Evolutionary conservation across 2,113 vertebrate species (phyloP).

Genomic region (Bujurquina vittata): DNA sequence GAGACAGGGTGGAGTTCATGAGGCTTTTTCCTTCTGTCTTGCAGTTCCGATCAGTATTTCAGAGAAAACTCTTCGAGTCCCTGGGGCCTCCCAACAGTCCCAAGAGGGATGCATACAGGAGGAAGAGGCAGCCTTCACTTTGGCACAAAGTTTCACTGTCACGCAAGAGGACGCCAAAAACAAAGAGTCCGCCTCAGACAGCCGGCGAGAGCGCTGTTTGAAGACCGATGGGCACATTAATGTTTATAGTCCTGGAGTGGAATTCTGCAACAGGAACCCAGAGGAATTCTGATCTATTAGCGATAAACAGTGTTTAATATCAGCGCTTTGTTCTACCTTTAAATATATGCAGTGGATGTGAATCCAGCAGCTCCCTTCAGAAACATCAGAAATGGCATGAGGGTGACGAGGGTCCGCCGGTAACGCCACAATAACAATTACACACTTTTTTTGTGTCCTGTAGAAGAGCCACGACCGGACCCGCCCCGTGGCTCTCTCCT

Average conservation of each 20-base stretch:
- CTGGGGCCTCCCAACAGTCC: conserved; percentile 36
- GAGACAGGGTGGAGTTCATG: too few species aligned
- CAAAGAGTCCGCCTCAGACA: neutral
- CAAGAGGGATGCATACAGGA: conserved; percentile 42
- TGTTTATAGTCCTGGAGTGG: neutral
- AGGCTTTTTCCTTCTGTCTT: neutral
- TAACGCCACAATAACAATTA: neutral
- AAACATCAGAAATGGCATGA: neutral
- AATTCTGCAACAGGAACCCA: neutral
- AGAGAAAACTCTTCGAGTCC: conserved; percentile 42
- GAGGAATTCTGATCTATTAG: neutral
- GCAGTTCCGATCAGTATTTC: conserved; percentile 50
- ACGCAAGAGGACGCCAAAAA: conserved; percentile 4
- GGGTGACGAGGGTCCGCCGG: neutral
- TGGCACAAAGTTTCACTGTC: neutral
- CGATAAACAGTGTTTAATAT: neutral
- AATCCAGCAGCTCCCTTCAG: neutral
- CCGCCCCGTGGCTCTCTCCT: too few species aligned
- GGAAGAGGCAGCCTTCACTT: conserved; percentile 13
- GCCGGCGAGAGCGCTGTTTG: neutral
- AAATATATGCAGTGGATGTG: neutral
- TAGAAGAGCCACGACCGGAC: too few species aligned
- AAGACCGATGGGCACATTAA: neutral
- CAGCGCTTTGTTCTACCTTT: neutral
- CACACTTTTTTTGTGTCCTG: too few species aligned